Base-by-base conservation (phyloP, 92 coral and sea anemone genomes). In the Epizoanthus illoricatus region DNA sequence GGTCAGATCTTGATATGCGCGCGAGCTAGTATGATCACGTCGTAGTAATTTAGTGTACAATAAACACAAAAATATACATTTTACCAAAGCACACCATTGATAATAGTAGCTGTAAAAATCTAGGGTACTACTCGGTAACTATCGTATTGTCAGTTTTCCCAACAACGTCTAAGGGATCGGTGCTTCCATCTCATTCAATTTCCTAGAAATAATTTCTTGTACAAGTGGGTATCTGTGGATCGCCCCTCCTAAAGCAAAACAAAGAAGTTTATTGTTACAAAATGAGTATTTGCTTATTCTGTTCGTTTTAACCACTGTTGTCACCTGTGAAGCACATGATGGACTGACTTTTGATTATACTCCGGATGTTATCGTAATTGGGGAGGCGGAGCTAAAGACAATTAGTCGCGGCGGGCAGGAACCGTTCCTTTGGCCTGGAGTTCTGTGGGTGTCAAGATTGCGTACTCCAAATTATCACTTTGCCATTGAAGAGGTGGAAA, bases 401-500 rank as follows among this genome's bases (percentile, higher is more conserved):
- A 52, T 58, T 75, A 17, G 23, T 23, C 68, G 24, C 52, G 39
- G 20, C 40, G n/a, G 63, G 80, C 63, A 59, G 43, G 65, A 21
- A 33, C 11, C 81, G 52, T 28, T 57, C 67, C 80, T 36, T 58
- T 59, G 67, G 81, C 28, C 55, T n/a, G 36, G 57, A 58, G 15
- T n/a, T 75, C 54, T 75, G 39, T 58, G 69, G 81, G 81, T 75
- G 81, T 75, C 54, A 75, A 40, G 65, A 18, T 59, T 39, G 23
- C 54, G 66, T 19, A 33, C 56, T 59, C 12, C 19, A 12, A n/a
- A 59, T 58, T 59, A 75, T 59, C 69, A 60, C 81, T 57, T 75
- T 59, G 13, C 23, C 66, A 23, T 40, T 19, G 19, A 58, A 39
- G 41, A 68, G 73, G 73, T 68, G 73, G 73, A 68, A 39, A 39